phyloP scores from a whole-genome alignment of 2,113 vertebrate genomes.

The Burhinus bistriatus region DNA sequence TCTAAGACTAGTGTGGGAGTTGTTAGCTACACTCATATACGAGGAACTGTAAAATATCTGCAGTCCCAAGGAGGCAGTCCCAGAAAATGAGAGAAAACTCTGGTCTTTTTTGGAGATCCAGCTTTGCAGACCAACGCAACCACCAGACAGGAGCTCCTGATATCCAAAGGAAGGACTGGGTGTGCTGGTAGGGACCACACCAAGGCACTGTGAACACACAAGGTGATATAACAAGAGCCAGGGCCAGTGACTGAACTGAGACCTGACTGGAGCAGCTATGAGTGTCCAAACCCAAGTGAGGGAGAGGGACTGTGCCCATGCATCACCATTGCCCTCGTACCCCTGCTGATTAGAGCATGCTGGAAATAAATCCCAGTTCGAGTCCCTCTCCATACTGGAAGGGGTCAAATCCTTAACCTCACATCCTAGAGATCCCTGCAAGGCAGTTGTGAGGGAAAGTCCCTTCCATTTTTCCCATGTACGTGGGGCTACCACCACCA shows the following conservation, averaged over 20 bases:
- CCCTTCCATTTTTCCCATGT: not conserved
- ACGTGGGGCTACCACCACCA: rapidly evolving
- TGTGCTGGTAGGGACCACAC: not conserved
- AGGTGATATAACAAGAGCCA: not conserved
- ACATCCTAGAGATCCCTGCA: not conserved
- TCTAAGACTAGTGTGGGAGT: not conserved
- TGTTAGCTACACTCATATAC: not conserved
- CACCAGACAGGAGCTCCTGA: not conserved
- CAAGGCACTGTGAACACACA: not conserved
- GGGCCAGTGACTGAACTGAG: not conserved
- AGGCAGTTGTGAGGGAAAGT: not conserved
- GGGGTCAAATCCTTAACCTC: not conserved
- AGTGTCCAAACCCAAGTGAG: not conserved
- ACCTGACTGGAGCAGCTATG: not conserved
- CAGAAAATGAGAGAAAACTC: not conserved
- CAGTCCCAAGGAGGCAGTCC: not conserved
- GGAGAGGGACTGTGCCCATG: not conserved
- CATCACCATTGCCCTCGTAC: not conserved
- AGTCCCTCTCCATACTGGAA: not conserved
- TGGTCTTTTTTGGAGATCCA: not conserved
- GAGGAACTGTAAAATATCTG: not conserved
- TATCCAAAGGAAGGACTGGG: not conserved
- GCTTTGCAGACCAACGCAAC: not conserved
- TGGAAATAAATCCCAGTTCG: not conserved
- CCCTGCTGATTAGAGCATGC: not conserved